Conservation (phyloP, 2,113 vertebrate genomes). For the Catagonus wagneri region DNA sequence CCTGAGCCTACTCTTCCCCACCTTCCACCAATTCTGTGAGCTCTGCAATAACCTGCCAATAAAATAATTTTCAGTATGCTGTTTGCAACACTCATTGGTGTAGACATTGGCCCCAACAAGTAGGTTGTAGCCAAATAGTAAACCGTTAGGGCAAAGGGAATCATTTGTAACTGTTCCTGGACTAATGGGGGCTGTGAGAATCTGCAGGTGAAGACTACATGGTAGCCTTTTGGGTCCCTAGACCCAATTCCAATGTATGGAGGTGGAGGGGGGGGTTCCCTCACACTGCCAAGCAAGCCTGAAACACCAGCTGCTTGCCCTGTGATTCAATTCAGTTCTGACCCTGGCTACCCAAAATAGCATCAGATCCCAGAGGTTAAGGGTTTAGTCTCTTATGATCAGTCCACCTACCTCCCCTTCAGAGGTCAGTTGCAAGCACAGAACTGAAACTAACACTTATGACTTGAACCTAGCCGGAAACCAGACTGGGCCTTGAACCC, state of each 20-base stretch:
- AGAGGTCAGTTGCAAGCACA: background rate
- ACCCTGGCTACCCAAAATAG: too few relatives aligned
- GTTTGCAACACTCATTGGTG: background rate
- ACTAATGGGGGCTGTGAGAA: background rate
- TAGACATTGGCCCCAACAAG: background rate
- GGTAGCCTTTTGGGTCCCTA: background rate
- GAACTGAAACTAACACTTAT: too few relatives aligned
- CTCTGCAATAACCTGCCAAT: background rate
- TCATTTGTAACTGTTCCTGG: constrained; percentile 4
- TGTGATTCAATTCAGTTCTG: background rate
- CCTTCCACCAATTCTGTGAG: background rate
- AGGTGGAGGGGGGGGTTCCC: too few relatives aligned
- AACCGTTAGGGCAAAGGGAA: background rate
- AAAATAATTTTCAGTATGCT: constrained; percentile 21
- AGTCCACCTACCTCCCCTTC: background rate
- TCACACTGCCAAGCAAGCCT: background rate
- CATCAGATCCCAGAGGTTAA: background rate
- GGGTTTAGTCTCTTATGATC: background rate
- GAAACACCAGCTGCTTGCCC: background rate
- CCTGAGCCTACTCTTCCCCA: background rate
- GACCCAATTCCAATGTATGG: background rate
- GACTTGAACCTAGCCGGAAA: too few relatives aligned
- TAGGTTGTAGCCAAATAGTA: background rate
- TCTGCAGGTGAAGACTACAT: background rate
- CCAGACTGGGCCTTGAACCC: too few relatives aligned